phyloP scores from a whole-genome alignment of 2,113 vertebrate species.

The Bubo bubo region DNA sequence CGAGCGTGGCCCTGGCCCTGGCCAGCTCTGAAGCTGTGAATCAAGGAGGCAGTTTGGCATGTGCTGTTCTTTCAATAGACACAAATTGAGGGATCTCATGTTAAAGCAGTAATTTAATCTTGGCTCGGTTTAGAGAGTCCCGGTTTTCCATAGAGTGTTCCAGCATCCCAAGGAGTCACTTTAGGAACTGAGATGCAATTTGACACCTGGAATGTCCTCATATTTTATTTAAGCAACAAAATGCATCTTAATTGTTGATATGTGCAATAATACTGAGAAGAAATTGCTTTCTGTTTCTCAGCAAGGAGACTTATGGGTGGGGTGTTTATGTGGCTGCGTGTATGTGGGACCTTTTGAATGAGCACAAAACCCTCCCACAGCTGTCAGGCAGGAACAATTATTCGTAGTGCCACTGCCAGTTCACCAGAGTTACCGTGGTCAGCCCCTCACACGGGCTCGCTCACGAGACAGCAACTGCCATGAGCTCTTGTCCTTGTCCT shows the following conservation, averaged over 20 bases:
- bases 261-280: neutral
- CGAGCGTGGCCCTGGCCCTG: fast-evolving
- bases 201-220: neutral
- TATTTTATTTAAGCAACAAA: conserved; percentile 1
- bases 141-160: neutral
- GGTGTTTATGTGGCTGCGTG: neutral
- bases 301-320: neutral
- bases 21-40: fast-evolving
- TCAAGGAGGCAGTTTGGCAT: neutral
- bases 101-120: neutral
- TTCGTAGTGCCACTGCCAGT: fast-evolving
- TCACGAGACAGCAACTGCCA: fast-evolving
- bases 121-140: neutral
- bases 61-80: neutral
- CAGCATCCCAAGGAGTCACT: neutral
- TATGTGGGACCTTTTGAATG: neutral
- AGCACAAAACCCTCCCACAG: neutral
- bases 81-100: neutral
- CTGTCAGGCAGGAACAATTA: fast-evolving
- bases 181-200: neutral
- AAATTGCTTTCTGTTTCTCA: neutral
- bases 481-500: fast-evolving
- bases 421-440: fast-evolving
- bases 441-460: fast-evolving
- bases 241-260: neutral